Percentiles rank a stretch among this genome's conserved stretches.
phyloP scores from a whole-genome alignment of 2,797 vertebrate species.

The Alauda arvensis region DNA sequence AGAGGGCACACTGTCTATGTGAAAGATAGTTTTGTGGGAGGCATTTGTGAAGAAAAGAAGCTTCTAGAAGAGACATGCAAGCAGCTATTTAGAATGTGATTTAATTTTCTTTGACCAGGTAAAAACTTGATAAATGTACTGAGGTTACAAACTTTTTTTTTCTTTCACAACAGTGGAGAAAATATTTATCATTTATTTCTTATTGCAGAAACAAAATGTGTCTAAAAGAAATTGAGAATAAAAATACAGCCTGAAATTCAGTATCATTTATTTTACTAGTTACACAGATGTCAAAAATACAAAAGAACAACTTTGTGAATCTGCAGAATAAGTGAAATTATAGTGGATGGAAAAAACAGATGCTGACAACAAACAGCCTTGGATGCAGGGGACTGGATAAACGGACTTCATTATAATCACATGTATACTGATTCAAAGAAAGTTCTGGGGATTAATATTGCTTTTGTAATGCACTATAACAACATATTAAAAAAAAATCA shows the following conservation, averaged over 20 bases:
- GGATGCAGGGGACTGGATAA: background rate
- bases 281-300: slow-evolving; percentile 6
- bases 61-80: slow-evolving; percentile 55
- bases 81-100: slow-evolving; percentile 55
- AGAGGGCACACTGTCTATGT: slow-evolving; percentile 67
- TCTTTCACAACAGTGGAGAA: slow-evolving; percentile 28
- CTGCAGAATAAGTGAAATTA: background rate
- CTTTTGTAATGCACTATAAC: slow-evolving; percentile 23
- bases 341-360: background rate
- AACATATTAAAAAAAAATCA: slow-evolving; percentile 22
- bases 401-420: slow-evolving; percentile 15
- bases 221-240: slow-evolving; percentile 16
- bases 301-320: slow-evolving; percentile 24
- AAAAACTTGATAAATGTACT: slow-evolving; percentile 62
- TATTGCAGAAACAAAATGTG: background rate
- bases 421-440: slow-evolving; percentile 39
- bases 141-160: slow-evolving; percentile 37
- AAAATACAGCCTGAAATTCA: slow-evolving; percentile 26
- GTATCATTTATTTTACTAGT: background rate
- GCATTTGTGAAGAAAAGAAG: slow-evolving; percentile 58
- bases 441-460: slow-evolving; percentile 54
- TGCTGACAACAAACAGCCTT: background rate
- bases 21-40: slow-evolving; percentile 60
- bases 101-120: slow-evolving; percentile 60
- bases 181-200: slow-evolving; percentile 19